These are phyloP conservation scores for Chrysaora quinquecirrha DNA, from an alignment of 30 jellyfish, hydroid and myxozoan species.

Conservation along the genomic window DNA sequence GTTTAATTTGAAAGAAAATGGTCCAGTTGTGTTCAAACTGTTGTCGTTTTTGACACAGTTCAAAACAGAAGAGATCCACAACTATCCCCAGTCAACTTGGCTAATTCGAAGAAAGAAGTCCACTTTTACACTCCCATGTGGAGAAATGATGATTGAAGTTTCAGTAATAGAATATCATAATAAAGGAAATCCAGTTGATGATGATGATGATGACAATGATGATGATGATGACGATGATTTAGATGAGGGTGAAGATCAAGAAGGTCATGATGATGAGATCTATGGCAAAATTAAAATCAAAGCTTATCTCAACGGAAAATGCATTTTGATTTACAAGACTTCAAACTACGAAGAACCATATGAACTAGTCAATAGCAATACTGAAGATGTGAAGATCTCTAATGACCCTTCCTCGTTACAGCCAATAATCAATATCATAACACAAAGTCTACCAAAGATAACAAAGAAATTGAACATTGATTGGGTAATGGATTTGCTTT, in stretches of 20 bases:
- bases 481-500: slow-evolving; percentile 27
- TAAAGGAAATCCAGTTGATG: slow-evolving; percentile 4
- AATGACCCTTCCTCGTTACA: slow-evolving; percentile 23
- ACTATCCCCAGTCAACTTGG: slow-evolving; percentile 31
- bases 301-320: slow-evolving; percentile 44
- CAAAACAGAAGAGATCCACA: slow-evolving; percentile 45
- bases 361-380: slow-evolving; percentile 26
- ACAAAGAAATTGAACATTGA: slow-evolving; percentile 34
- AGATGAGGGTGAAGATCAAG: slow-evolving; percentile 42
- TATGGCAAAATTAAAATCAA: slow-evolving; percentile 23
- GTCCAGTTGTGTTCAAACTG: slow-evolving; percentile 44
- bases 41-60: neutral
- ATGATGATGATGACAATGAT: slow-evolving; percentile 33
- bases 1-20: slow-evolving; percentile 29
- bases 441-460: slow-evolving; percentile 26
- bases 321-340: slow-evolving; percentile 47
- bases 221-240: slow-evolving; percentile 19
- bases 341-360: slow-evolving; percentile 45
- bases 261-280: slow-evolving; percentile 16
- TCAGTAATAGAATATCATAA: slow-evolving; percentile 31
- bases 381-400: slow-evolving; percentile 40
- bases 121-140: slow-evolving; percentile 14
- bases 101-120: slow-evolving; percentile 23
- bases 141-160: slow-evolving; percentile 8
- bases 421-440: slow-evolving; percentile 15